Evolutionary conservation across 1,140 invertebrate genomes (phyloP), one percentile per base, ranked within the genome.

Genomic region (Chrysopa pallens): DNA sequence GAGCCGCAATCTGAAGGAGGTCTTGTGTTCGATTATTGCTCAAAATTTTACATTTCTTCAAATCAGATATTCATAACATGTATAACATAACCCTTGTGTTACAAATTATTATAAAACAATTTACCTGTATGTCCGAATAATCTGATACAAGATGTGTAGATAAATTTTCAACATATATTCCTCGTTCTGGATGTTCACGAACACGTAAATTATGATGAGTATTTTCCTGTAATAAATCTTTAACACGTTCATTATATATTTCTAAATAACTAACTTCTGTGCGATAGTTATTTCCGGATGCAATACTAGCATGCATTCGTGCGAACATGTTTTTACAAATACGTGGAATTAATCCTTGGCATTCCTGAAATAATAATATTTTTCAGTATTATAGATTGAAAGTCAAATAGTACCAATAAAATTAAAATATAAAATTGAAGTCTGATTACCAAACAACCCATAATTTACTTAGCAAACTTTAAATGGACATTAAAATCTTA

Each of bases 121-220:
- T 60, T 50, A 82, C 80, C 68, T 83, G 75, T 54, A 90, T 86
- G 55, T 87, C 82, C 46, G 74, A 70, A 59, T 86, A 89, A 61
- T 88, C 82, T 1, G 80, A 82, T 6, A 90, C 85, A n/a, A 84
- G 63, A 64, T 86, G 84, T 54, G 74, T 80, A 0, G 84, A 87
- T 37, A 89, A 60, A 56, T 89, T 87, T 64, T 94, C 87, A 9
- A 96, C 93, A 57, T 95, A 96, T 0, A 91, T 90, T 6, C 93
- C 93, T 36, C 81, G 63, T 46, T 80, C 75, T 0, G 89, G 89
- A 68, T 97, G 90, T 63, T 97, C 92, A 9, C 93, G 66, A 14
- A 97, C 90, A 51, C 78, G 69, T 6, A 96, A 64, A 12, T 74
- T 76, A 55, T 85, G 76, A 4, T 76, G 76, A 6, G 64, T 68